Evolutionary conservation across 2,888 invertebrate genomes (phyloP).

Genomic region (Pogonocherus hispidulus): DNA sequence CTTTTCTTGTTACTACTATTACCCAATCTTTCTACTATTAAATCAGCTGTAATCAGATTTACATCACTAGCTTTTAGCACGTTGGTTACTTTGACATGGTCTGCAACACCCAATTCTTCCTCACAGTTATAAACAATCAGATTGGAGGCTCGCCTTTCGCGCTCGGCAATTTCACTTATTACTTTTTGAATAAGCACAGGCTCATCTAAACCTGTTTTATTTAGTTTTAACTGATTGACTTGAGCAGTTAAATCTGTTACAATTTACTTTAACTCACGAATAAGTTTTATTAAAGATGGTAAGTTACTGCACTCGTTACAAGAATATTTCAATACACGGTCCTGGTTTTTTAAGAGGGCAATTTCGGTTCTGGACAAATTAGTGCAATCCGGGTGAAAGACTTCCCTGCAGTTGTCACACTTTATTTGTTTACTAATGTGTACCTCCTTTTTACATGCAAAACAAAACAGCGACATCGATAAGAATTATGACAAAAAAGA

Average conservation of each 20-base stretch:
- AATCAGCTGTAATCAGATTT: neutral
- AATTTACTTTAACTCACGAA: neutral
- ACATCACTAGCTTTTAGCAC: neutral
- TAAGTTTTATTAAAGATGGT: constrained; percentile 2
- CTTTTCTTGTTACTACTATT: neutral
- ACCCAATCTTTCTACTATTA: neutral
- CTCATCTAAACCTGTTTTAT: neutral
- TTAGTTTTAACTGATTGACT: neutral
- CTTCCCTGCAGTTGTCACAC: neutral
- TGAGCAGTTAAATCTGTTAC: neutral
- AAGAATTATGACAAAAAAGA: neutral
- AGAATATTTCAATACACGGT: neutral
- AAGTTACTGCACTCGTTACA: neutral
- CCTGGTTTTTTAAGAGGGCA: neutral
- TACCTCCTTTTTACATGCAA: neutral
- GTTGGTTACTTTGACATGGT: neutral
- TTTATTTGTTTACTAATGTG: neutral
- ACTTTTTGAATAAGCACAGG: neutral
- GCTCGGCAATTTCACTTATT: neutral
- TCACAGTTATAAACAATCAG: neutral
- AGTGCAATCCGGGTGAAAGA: neutral
- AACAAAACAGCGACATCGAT: neutral
- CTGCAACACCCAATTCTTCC: neutral
- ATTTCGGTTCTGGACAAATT: neutral
- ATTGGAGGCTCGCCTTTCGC: neutral